Evolutionary conservation across 2,888 invertebrate genomes (phyloP), one percentile per base, ranked within the genome.

Genomic region (Ophion ellenae): DNA sequence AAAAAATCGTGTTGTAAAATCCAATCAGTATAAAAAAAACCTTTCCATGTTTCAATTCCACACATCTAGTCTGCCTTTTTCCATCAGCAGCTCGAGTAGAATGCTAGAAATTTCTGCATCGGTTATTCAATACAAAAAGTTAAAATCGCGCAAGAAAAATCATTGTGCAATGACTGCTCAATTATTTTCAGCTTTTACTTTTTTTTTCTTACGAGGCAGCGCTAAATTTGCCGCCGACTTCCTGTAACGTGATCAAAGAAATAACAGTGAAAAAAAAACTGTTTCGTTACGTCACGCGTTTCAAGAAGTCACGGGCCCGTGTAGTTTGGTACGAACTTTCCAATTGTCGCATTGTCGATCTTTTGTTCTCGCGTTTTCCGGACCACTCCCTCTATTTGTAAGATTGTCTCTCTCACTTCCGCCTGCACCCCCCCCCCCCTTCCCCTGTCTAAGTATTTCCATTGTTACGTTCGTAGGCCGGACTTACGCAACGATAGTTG

Each of bases 371-470:
- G 32, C 32, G 53, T 74, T 75, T 82, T 85, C 82, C 75, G 70
- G 75, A 71, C 85, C 85, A 82, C 85, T 78, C 85, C 85, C 76
- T 79, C 40, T 10, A 10, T 36, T 76, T 36, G 66, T 36, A 81
- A 81, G 74, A 73, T 53, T 45, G 61, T 67, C 70, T 75, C n/a
- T 32, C 71, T 61, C 32, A 53, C 45, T 36, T 71, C 63, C 45
- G 63, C 75, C 24, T 57, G 20, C 74, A 28, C 24, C 70, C 36
- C 61, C 69, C n/a, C 53, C 53, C 57, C 36, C 9, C n/a, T n/a
- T 17, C 28, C 4, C 45, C 57, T 17, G 3, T 71, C n/a, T 71
- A 28, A 10, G 4, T n/a, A 3, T 67, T 73, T 32, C 59, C 53
- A 53, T 53, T 53, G 53, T 53, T 53, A 17, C 17, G 17, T 17